Evolutionary conservation across 2,888 invertebrate species (phyloP), one percentile per base, ranked within the genome.

Genomic region (Lomographa bimaculata): DNA sequence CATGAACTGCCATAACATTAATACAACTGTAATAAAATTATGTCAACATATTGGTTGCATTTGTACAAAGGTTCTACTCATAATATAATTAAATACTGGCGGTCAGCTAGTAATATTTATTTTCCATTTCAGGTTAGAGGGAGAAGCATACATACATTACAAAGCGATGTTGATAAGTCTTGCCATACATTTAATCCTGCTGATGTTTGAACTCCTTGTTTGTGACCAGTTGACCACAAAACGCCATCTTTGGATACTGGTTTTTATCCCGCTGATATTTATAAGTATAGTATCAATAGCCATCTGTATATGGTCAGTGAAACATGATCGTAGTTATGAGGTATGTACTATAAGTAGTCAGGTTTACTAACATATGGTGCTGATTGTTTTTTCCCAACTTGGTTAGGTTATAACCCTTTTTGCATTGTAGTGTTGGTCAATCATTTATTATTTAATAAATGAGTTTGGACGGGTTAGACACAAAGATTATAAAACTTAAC

Each of bases 91-190:
- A n/a, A n/a, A n/a, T n/a, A n/a, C n/a, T n/a, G n/a, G n/a, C n/a
- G n/a, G n/a, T n/a, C n/a, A n/a, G n/a, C n/a, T n/a, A n/a, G n/a
- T n/a, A n/a, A n/a, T n/a, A n/a, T n/a, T n/a, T n/a, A n/a, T n/a
- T n/a, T n/a, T n/a, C n/a, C n/a, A n/a, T 40, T 44, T 50, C 83
- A 96, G 98, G 76, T 89, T 97, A 60, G 98, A 98, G 90, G 97
- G 97, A 54, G 97, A 98, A 87, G 96, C 98, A 3, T 97, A 98
- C 77, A 95, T 98, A 19, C 99, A 99, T 79, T 99, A 98, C 81
- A 98, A 98, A 81, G 98, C 98, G 7, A 99, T 99, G 98, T 90
- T 99, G 45, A 97, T 99, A 73, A 97, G 97, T 48, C 91, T 98
- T 58, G 96, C 97, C 25, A 92, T 99, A 66, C 99, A 99, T 78